Evolutionary conservation across 2,888 invertebrate species (phyloP).

Genomic region (Drosophila cyrtoloma): DNA sequence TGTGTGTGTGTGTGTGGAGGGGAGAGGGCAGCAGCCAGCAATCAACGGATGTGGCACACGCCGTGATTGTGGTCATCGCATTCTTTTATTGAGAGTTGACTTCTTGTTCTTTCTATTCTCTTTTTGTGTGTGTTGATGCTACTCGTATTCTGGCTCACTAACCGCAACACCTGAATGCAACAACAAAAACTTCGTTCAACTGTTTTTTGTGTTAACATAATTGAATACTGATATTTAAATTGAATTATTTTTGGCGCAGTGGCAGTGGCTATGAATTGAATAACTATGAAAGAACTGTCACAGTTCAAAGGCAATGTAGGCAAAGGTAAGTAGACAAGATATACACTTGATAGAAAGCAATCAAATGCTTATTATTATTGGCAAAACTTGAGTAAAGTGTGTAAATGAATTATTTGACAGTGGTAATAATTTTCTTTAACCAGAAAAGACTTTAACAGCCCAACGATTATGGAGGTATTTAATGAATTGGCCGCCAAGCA

Average conservation of each 20-base stretch:
- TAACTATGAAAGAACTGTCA: neutral
- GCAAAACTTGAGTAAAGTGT: neutral
- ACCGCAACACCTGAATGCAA: slow-evolving; percentile 39
- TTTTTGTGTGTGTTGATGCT: neutral
- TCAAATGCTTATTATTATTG: neutral
- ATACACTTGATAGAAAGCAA: neutral
- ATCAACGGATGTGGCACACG: slow-evolving; percentile 60
- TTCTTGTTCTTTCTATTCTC: slow-evolving; percentile 8
- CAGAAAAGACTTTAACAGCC: too few relatives aligned
- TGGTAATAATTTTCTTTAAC: accelerated
- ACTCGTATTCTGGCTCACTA: slow-evolving; percentile 9
- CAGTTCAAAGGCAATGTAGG: neutral
- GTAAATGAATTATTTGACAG: neutral
- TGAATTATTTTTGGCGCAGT: slow-evolving; percentile 13
- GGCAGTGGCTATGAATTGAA: neutral
- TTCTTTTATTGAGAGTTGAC: slow-evolving; percentile 53
- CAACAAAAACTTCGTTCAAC: neutral
- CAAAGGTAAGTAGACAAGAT: neutral
- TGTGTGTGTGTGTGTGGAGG: neutral
- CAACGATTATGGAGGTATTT: neutral
- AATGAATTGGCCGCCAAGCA: neutral
- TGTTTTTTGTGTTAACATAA: slow-evolving; percentile 21
- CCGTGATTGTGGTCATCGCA: slow-evolving; percentile 67
- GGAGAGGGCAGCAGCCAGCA: slow-evolving; percentile 9
- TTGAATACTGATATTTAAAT: slow-evolving; percentile 49